These are phyloP conservation scores for Felis chaus DNA, from an alignment of 2,113 vertebrate genomes.

Conservation along the genomic window DNA sequence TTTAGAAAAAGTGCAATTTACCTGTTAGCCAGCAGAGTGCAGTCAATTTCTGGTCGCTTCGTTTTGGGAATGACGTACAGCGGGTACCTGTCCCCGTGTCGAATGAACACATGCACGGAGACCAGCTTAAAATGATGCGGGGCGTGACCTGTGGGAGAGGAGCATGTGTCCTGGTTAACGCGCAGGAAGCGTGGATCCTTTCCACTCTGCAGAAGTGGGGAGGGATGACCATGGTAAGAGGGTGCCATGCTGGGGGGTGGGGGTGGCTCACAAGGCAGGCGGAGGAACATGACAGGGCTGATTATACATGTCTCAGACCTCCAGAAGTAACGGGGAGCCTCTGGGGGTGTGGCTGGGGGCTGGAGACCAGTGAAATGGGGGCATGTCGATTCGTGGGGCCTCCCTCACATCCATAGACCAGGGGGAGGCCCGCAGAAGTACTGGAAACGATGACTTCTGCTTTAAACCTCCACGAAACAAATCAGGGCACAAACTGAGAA, in stretches of 20 bases:
- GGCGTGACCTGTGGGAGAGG: slow-evolving; percentile 89
- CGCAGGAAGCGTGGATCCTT: not conserved
- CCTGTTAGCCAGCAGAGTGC: slow-evolving; percentile 91
- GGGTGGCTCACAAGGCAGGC: not conserved
- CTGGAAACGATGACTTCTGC: not conserved
- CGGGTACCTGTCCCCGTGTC: slow-evolving; percentile 96
- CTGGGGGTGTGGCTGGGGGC: not conserved
- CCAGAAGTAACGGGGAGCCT: not conserved
- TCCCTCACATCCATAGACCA: not conserved
- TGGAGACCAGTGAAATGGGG: not conserved
- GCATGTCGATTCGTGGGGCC: not conserved
- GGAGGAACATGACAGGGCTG: not conserved
- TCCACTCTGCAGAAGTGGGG: not conserved
- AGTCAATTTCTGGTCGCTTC: slow-evolving; percentile 95
- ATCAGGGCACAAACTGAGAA: not conserved
- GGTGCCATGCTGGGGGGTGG: not conserved
- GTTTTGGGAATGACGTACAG: slow-evolving; percentile 97
- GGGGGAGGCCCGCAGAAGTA: not conserved
- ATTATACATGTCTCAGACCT: not conserved
- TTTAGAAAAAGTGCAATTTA: slow-evolving; percentile 75
- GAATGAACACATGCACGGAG: slow-evolving; percentile 96
- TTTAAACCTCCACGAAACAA: not conserved
- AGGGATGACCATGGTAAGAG: not conserved
- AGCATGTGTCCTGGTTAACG: not conserved
- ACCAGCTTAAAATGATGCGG: slow-evolving; percentile 95